These are phyloP conservation scores for Trichonephila clavata DNA, from an alignment of 1,140 invertebrate genomes.

Conservation along the genomic window DNA sequence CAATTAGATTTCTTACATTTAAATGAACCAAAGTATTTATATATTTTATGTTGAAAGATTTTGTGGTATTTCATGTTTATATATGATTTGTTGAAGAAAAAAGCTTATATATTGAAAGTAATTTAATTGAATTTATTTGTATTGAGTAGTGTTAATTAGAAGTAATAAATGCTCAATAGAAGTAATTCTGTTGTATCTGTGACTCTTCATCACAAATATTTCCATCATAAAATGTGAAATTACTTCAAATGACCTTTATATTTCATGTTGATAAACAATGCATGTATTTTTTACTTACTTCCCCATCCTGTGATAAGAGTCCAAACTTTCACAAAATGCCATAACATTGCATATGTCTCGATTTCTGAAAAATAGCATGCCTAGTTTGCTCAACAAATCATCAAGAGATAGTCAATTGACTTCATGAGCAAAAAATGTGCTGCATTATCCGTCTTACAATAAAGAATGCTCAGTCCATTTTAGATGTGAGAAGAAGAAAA, in stretches of 20 bases:
- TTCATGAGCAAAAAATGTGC: conserved; percentile 71
- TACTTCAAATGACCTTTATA: conserved; percentile 20
- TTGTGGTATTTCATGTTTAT: no score
- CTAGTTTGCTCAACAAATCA: conserved; percentile 67
- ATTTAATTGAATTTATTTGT: no score
- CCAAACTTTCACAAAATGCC: conserved; percentile 51
- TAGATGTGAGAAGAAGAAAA: conserved; percentile 41
- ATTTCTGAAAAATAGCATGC: conserved; percentile 58
- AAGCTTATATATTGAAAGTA: no score
- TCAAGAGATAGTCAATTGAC: not conserved
- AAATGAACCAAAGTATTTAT: no score
- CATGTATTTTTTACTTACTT: conserved; percentile 15
- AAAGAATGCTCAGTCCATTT: conserved; percentile 73
- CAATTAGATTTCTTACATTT: no score
- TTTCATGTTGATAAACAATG: conserved; percentile 7
- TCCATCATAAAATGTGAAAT: not conserved
- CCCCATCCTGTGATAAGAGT: conserved; percentile 74
- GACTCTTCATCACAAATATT: not conserved
- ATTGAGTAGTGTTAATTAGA: no score
- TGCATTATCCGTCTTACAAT: conserved; percentile 73
- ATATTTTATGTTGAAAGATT: no score
- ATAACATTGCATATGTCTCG: conserved; percentile 37
- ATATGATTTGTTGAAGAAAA: no score
- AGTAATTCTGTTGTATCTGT: not conserved
- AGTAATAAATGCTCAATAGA: not conserved